Base-by-base conservation (phyloP, 2,797 vertebrate species). In the Chelidonichthys spinosus region DNA sequence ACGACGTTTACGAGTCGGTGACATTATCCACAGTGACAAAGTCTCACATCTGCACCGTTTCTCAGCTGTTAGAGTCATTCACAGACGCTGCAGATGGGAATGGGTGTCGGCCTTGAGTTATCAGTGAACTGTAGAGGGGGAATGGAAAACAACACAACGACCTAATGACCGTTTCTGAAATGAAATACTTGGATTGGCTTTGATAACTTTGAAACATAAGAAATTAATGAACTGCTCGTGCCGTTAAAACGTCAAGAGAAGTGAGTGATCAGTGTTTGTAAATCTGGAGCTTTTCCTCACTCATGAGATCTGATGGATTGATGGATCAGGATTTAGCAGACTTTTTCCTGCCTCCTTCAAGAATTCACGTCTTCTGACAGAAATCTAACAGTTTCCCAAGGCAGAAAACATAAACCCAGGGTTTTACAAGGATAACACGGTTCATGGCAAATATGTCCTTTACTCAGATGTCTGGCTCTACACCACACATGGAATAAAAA, bases 31-130 rank as follows among this genome's bases (percentile, higher is more conserved):
- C 78, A 83, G 84, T 11, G 81, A 87, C 84, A 86, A 84, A 87
- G 76, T 76, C 87, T 83, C 88, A 90, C 90, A 91, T 92, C 89
- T 91, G 89, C 79, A 89, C 76, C 78, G 70, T 79, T 85, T 62
- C 84, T 90, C 92, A 92, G 90, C 92, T 93, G 90, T 81, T 85
- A 64, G 74, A 85, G 56, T 89, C 89, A 86, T 88, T 92, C 87
- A 90, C 43, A 37, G 56, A 39, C 54, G 44, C 53, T 17, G 66
- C 64, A 68, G 78, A 72, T 33, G 32, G 42, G 25, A 69, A 56
- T 25, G 42, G 72, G 72, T 54, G 74, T 72, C 14, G 59, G 55
- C 84, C 73, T 76, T 73, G 77, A 72, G 75, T 85, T 78, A 78
- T 83, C 82, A 65, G 67, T 75, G 74, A 84, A 82, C 70, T 71